Conservation (phyloP, 1,140 invertebrate genomes). For the Eupristina koningsbergeri region DNA sequence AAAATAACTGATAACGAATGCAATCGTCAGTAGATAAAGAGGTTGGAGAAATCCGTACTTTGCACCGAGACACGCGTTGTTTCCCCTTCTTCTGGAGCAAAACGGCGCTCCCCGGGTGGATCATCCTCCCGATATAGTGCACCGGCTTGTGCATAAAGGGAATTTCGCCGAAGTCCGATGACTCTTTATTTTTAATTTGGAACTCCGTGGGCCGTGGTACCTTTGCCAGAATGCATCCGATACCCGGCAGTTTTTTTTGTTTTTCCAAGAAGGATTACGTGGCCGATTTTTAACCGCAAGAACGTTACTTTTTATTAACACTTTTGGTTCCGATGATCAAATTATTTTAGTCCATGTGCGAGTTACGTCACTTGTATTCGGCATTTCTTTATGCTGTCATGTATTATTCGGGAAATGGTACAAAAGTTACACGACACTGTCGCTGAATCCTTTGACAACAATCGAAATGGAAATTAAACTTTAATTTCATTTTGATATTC, state of each 20-base stretch:
- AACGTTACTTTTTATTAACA: neutral
- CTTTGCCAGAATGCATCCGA: too few relatives aligned
- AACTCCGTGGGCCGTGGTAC: neutral
- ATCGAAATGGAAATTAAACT: neutral
- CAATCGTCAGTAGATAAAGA: slow-evolving; percentile 16
- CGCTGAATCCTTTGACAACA: neutral
- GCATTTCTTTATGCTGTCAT: too few relatives aligned
- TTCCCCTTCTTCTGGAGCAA: neutral
- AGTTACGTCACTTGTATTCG: too few relatives aligned
- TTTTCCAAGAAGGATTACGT: neutral
- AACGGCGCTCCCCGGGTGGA: neutral
- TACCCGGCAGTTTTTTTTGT: too few relatives aligned
- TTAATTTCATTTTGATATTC: too few relatives aligned
- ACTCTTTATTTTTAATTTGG: slow-evolving; percentile 1
- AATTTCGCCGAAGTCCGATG: neutral
- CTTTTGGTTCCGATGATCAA: neutral
- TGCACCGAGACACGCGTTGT: slow-evolving; percentile 11
- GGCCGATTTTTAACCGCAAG: neutral
- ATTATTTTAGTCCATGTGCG: neutral
- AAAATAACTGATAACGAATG: neutral
- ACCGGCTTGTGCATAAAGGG: too few relatives aligned
- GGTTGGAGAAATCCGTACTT: slow-evolving; percentile 9
- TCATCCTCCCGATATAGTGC: neutral
- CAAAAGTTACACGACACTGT: neutral
- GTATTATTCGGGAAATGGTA: too few relatives aligned